Percentiles rank a stretch among this genome's conserved stretches.
These are phyloP conservation scores for Tryphoninae sp. DNA, from an alignment of 2,888 invertebrate genomes.

Conservation along the genomic window DNA sequence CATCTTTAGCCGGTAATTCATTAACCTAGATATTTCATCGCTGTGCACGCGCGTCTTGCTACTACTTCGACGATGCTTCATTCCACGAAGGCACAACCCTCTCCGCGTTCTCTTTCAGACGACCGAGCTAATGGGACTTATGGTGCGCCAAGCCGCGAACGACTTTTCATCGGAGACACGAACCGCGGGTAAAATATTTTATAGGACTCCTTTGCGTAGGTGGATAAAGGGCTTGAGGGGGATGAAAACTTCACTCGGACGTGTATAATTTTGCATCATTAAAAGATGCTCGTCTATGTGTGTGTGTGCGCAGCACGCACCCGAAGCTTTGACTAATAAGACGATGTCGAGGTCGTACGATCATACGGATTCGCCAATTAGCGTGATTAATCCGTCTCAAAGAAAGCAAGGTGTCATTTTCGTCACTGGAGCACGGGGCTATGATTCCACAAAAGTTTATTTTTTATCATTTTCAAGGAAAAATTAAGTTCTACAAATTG, in stretches of 20 bases:
- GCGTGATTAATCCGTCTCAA: slow-evolving; percentile 38
- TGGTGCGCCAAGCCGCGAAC: slow-evolving; percentile 21
- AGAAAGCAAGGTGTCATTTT: neutral
- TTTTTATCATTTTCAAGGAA: slow-evolving; percentile 5
- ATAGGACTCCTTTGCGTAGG: slow-evolving; percentile 1
- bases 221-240: slow-evolving; percentile 21
- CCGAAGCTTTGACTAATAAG: neutral
- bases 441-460: neutral
- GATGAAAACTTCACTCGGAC: slow-evolving; percentile 3
- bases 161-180: slow-evolving; percentile 40
- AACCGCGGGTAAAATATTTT: slow-evolving; percentile 26
- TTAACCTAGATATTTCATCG: slow-evolving; percentile 67
- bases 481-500: neutral
- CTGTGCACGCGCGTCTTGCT: slow-evolving; percentile 47
- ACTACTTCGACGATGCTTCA: slow-evolving; percentile 34
- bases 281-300: slow-evolving; percentile 8
- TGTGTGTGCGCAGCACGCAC: neutral
- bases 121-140: slow-evolving; percentile 10
- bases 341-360: slow-evolving; percentile 1
- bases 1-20: slow-evolving; percentile 63
- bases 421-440: neutral
- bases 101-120: neutral
- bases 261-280: slow-evolving; percentile 32
- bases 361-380: slow-evolving; percentile 38
- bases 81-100: slow-evolving; percentile 45